These are phyloP conservation scores for Emmelina monodactyla DNA, from an alignment of 2,888 invertebrate genomes.

Conservation along the genomic window DNA sequence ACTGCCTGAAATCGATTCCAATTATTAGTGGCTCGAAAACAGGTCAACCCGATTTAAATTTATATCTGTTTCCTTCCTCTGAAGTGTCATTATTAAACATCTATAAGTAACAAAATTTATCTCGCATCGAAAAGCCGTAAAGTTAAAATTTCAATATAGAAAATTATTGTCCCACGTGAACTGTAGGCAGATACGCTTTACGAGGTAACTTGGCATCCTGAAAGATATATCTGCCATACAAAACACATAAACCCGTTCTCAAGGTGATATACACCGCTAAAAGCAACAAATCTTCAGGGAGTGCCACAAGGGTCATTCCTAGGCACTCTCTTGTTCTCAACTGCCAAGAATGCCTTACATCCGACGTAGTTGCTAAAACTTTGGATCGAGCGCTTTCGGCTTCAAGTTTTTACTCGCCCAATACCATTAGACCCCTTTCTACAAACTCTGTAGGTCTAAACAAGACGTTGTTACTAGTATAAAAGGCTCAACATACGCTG, in stretches of 20 bases:
- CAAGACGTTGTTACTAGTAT: neutral
- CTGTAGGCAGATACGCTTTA: no score
- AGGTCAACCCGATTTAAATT: no score
- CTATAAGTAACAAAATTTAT: no score
- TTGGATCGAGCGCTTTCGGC: constrained; percentile 55
- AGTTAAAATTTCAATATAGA: no score
- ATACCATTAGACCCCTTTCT: constrained; percentile 20
- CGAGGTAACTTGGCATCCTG: no score
- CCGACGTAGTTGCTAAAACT: constrained; percentile 57
- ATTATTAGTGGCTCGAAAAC: no score
- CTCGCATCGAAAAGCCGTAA: no score
- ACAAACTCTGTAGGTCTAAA: constrained; percentile 18
- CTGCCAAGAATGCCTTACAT: constrained; percentile 42
- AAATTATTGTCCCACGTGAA: no score
- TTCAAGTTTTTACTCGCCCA: constrained; percentile 33
- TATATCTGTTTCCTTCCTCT: no score
- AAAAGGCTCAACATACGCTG: neutral
- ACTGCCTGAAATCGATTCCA: no score
- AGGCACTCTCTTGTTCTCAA: constrained; percentile 35
- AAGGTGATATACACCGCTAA: constrained; percentile 26
- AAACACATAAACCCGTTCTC: neutral
- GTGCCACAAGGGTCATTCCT: constrained; percentile 49
- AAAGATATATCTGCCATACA: no score
- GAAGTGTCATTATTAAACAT: no score
- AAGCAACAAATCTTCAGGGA: constrained; percentile 42